Percentiles rank a stretch among this genome's conserved stretches.
Evolutionary conservation across 1,140 invertebrate genomes (phyloP).

Genomic region (Orius insidiosus): DNA sequence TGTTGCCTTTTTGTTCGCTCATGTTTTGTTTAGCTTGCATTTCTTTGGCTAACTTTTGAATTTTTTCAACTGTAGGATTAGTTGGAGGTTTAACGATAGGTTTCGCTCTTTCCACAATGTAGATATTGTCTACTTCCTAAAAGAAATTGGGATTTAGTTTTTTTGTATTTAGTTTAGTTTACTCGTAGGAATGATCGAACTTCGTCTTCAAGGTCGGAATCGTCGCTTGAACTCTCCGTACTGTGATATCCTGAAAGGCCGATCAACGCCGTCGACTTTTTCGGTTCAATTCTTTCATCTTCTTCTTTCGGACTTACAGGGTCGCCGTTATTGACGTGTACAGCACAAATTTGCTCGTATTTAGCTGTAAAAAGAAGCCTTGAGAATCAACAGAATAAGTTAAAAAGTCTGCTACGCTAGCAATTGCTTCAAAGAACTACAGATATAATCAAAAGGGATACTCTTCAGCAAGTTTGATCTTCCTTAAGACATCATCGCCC

Average conservation of each 20-base stretch:
- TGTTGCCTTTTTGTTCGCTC: background rate
- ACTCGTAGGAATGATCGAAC: conserved; percentile 28
- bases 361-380: conserved; percentile 23
- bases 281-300: conserved; percentile 7
- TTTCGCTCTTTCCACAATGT: conserved; percentile 19
- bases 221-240: conserved; percentile 27
- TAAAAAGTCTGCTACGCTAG: too few species aligned
- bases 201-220: conserved; percentile 27
- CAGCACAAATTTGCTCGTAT: conserved; percentile 23
- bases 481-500: too few species aligned
- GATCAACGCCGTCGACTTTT: conserved; percentile 25
- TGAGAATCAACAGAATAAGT: too few species aligned
- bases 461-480: too few species aligned
- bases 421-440: too few species aligned
- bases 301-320: background rate
- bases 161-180: background rate
- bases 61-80: conserved; percentile 1
- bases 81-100: conserved; percentile 6
- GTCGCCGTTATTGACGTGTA: conserved; percentile 22
- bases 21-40: conserved; percentile 2
- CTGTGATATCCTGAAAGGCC: conserved; percentile 30
- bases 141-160: conserved; percentile 14
- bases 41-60: background rate
- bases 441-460: too few species aligned
- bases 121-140: conserved; percentile 28